Percentiles rank a stretch among this genome's conserved stretches.
Evolutionary conservation across 2,113 vertebrate genomes (phyloP).

Genomic region (Xiphorhynchus elegans): DNA sequence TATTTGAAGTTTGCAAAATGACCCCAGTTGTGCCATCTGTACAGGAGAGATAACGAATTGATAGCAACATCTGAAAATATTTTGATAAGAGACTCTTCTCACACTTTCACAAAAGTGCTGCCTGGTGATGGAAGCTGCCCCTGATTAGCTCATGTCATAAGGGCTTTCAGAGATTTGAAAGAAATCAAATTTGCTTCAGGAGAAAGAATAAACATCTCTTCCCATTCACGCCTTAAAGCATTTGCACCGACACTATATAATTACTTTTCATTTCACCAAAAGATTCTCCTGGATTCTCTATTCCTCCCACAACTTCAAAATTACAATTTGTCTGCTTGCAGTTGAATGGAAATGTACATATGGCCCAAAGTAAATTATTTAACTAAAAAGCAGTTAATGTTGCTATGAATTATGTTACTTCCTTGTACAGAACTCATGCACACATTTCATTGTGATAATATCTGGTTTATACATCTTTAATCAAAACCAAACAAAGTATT

Average conservation of each 20-base stretch:
- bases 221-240: slow-evolving; percentile 26
- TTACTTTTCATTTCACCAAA: slow-evolving; percentile 56
- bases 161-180: slow-evolving; percentile 48
- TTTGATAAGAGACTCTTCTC: slow-evolving; percentile 43
- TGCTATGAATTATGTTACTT: slow-evolving; percentile 26
- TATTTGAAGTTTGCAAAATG: background rate
- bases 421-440: background rate
- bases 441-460: slow-evolving; percentile 14
- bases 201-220: slow-evolving; percentile 62
- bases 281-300: slow-evolving; percentile 50
- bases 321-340: slow-evolving; percentile 22
- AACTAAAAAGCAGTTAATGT: slow-evolving; percentile 54
- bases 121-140: slow-evolving; percentile 18
- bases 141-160: slow-evolving; percentile 58
- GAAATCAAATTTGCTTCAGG: slow-evolving; percentile 61
- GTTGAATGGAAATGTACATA: slow-evolving; percentile 1
- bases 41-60: slow-evolving; percentile 35
- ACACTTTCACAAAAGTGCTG: slow-evolving; percentile 15
- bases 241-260: slow-evolving; percentile 29
- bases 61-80: slow-evolving; percentile 30
- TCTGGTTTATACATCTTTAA: slow-evolving; percentile 51
- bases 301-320: slow-evolving; percentile 55
- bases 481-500: background rate
- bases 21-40: background rate
- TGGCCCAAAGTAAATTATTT: slow-evolving; percentile 51